Base-by-base conservation (phyloP, 1,140 invertebrate genomes). In the Probaryconus sp. region DNA sequence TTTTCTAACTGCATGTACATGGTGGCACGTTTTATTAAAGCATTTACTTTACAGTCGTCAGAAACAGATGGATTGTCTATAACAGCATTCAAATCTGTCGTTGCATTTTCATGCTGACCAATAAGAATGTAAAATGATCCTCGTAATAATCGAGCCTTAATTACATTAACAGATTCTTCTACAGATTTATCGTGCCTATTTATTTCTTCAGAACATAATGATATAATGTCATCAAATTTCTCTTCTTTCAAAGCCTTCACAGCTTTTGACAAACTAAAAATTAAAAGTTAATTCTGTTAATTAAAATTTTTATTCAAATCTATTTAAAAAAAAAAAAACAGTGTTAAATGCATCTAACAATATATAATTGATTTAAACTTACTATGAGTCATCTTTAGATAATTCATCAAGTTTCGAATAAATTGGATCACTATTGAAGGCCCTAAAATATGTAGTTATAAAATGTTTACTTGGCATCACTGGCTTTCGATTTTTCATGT, bases 1-100 rank as follows among this genome's bases (percentile, higher is more conserved):
- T 93, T 89, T 64, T 95, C 93, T 38, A 92, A 84, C 82, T 97
- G 95, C 78, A 97, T 93, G 73, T 92, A 90, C 42, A 97, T 86
- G 5, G 93, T 93, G 2, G 95, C 96, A 70, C 94, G 89, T 85
- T 98, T 98, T 28, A 98, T 94, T n/a, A 97, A 86, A 5, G 96
- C 95, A 90, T 97, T 97, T 0, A 94, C 92, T 82, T 90, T 92
- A 1, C 95, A 88, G 69, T 91, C 91, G 0, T 87, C 82, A 71
- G 89, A 85, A 13, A 90, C 87, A 75, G 89, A 84, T 72, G 89
- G 87, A 71, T 90, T 90, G 60, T 91, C 89, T 77, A 92, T 91
- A 65, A 93, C 89, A 11, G 77, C 84, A 55, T 87, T 87, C 14
- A 97, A 91, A 84, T 97, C 96, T 35, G 87, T 80, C 9, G 93